Evolutionary conservation across 2,888 invertebrate genomes (phyloP).

Genomic region (Poecilobothrus nobilitatus): DNA sequence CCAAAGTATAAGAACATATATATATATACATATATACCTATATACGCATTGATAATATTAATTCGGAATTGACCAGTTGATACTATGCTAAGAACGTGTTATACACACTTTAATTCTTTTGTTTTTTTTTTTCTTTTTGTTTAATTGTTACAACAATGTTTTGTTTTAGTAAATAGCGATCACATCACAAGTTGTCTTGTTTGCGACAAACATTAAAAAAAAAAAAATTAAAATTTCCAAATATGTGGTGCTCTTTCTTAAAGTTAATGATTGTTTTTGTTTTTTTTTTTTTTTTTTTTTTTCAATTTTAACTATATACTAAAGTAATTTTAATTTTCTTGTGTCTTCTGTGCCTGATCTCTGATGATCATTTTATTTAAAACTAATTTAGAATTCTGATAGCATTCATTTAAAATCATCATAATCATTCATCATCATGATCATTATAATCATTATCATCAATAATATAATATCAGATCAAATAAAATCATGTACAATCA

Average conservation of each 20-base stretch:
- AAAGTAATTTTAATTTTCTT: no score
- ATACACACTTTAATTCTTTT: not conserved
- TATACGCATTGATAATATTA: no score
- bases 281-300: not conserved
- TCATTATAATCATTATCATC: no score
- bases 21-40: no score
- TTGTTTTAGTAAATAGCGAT: not conserved
- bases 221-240: not conserved
- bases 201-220: not conserved
- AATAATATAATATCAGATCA: not conserved
- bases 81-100: not conserved
- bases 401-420: not conserved
- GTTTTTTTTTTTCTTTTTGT: not conserved
- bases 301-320: no score
- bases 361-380: not conserved
- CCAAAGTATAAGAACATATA: no score
- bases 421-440: not conserved
- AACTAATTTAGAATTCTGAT: slow-evolving; percentile 3
- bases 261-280: not conserved
- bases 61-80: no score
- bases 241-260: not conserved
- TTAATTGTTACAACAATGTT: no score
- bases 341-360: no score
- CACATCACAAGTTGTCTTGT: not conserved
- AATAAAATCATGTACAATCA: not conserved